Conservation (phyloP, 2,113 vertebrate species). For the Sialia sialis region DNA sequence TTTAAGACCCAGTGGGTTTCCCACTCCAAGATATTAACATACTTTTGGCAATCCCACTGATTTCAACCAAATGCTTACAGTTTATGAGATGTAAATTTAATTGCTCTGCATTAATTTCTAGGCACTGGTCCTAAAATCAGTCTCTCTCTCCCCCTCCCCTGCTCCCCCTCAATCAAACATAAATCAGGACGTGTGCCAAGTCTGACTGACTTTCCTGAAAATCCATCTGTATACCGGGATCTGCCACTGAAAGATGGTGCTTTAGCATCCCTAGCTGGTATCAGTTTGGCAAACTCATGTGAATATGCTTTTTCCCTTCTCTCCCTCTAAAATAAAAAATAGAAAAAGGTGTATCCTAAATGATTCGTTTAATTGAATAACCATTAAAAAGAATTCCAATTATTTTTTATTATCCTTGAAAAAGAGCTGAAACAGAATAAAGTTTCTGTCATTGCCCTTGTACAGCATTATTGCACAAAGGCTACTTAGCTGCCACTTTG, state of each 20-base stretch:
- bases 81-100: constrained; percentile 67
- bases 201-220: constrained; percentile 36
- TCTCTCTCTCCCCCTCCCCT: constrained; percentile 39
- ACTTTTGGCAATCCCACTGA: constrained; percentile 44
- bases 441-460: neutral
- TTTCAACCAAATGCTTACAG: constrained; percentile 59
- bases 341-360: neutral
- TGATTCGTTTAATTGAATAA: neutral
- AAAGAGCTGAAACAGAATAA: neutral
- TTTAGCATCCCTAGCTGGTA: constrained; percentile 2
- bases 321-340: neutral
- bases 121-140: constrained; percentile 59
- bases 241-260: constrained; percentile 51
- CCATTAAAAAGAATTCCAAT: neutral
- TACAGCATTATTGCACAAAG: neutral
- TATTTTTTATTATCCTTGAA: neutral
- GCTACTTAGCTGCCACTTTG: neutral
- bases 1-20: constrained; percentile 22
- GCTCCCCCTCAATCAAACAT: constrained; percentile 51
- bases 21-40: constrained; percentile 28
- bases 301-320: neutral
- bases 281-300: constrained; percentile 6
- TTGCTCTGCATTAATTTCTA: constrained; percentile 67
- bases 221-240: constrained; percentile 52
- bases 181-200: constrained; percentile 56